Evolutionary conservation across 2,888 invertebrate genomes (phyloP), one percentile per base, ranked within the genome.

Genomic region (Lobophora halterata): DNA sequence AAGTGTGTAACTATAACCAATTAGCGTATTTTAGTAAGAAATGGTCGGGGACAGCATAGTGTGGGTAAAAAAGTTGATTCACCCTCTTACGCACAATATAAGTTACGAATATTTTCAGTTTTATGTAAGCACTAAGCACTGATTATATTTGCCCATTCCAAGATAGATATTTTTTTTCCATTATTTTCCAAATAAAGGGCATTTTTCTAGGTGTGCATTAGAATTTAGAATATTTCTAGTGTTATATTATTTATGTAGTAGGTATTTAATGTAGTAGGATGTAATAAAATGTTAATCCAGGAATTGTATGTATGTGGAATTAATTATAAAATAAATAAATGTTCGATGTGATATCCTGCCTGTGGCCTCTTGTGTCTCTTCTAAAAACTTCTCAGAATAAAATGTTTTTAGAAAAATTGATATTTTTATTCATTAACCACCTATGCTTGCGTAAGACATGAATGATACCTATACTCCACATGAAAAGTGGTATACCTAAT

Each of bases 311-410:
- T 52, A 55, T 63, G 50, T 65, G 57, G 44, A 49, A 55, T 61
- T 50, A n/a, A n/a, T n/a, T n/a, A n/a, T 58, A 57, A 60, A 58
- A 58, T 59, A 51, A 49, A 68, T 80, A 67, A 80, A 82, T 86
- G 83, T 85, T 86, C 61, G 77, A 81, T 86, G 86, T 86, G 86
- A 86, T 86, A 86, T 76, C 83, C 86, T 83, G 82, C 83, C 85
- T 85, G 70, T 78, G 67, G 72, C 71, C 70, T 70, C 75, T 72
- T 82, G 81, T 80, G 73, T 78, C 75, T 75, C 71, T 70, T 75
- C 67, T 70, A 54, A 59, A 66, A 69, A 61, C 55, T 73, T 77
- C 74, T 71, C 74, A 71, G 72, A 77, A 71, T 72, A 83, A 77
- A 79, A 61, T 66, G 64, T 70, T 79, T 83, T 83, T 79, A 58